These are phyloP conservation scores for Gallinago undulata DNA, from an alignment of 2,113 vertebrate species.

Conservation along the genomic window DNA sequence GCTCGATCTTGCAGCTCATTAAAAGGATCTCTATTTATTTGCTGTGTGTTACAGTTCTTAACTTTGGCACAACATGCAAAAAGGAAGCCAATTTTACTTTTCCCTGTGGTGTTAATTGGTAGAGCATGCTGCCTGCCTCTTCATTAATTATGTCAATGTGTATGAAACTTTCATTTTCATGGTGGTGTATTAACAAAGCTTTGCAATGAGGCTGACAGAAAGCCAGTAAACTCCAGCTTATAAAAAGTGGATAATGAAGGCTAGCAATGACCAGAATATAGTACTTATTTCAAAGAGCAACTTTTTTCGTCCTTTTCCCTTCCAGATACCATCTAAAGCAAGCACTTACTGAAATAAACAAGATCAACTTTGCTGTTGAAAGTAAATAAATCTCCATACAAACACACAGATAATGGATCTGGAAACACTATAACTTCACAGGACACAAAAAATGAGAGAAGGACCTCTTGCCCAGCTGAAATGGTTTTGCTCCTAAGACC, in stretches of 20 bases:
- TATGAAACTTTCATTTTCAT: conserved; percentile 82
- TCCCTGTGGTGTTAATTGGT: conserved; percentile 94
- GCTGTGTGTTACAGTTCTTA: conserved; percentile 84
- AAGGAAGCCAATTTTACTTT: conserved; percentile 88
- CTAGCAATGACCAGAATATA: conserved; percentile 17
- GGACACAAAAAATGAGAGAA: neutral
- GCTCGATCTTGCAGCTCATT: conserved; percentile 86
- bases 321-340: neutral
- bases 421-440: neutral
- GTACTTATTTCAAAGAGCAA: conserved; percentile 1
- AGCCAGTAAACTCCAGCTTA: conserved; percentile 51
- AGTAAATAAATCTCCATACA: conserved; percentile 1
- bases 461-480: neutral
- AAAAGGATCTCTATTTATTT: conserved; percentile 89
- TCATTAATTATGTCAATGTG: conserved; percentile 92
- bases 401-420: neutral
- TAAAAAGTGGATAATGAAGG: conserved; percentile 57
- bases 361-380: neutral
- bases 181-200: conserved; percentile 77
- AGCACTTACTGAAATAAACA: conserved; percentile 30
- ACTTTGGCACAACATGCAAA: conserved; percentile 82
- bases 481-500: neutral
- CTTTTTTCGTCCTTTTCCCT: neutral
- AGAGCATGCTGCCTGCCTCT: conserved; percentile 85
- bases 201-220: conserved; percentile 69